Conservation (phyloP, 2,113 vertebrate genomes). For the Hemibates koningsi region DNA sequence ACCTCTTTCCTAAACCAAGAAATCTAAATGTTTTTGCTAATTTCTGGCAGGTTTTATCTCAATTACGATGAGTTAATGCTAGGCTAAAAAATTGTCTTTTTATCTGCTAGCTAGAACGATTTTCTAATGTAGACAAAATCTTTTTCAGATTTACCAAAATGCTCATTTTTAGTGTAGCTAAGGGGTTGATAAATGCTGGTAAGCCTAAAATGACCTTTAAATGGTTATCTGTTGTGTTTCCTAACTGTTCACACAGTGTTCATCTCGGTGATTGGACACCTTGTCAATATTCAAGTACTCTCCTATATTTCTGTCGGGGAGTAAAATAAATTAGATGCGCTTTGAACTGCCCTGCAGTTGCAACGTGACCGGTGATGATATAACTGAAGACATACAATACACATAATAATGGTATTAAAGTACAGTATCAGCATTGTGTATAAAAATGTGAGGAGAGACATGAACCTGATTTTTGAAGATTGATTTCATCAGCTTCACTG, state of each 20-base stretch:
- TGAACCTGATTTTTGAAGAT: constrained; percentile 55
- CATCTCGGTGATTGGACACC: constrained; percentile 66
- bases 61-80: background rate
- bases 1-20: background rate
- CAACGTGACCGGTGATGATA: constrained; percentile 66
- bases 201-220: constrained; percentile 2
- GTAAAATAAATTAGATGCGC: constrained; percentile 79
- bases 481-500: constrained; percentile 21
- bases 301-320: constrained; percentile 60
- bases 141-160: background rate
- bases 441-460: constrained; percentile 16
- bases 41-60: background rate
- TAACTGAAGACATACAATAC: constrained; percentile 49
- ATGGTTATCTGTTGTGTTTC: constrained; percentile 42
- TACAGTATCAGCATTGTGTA: constrained; percentile 48
- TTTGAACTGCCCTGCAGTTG: constrained; percentile 81
- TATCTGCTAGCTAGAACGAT: background rate
- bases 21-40: background rate
- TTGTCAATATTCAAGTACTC: constrained; percentile 77
- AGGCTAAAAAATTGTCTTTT: background rate
- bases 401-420: constrained; percentile 50
- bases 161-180: background rate
- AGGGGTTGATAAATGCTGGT: constrained; percentile 16
- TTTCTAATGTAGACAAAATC: background rate
- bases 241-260: constrained; percentile 70